Evolutionary conservation across 2,113 vertebrate genomes (phyloP), one percentile per base, ranked within the genome.

Genomic region (Eublepharis macularius): DNA sequence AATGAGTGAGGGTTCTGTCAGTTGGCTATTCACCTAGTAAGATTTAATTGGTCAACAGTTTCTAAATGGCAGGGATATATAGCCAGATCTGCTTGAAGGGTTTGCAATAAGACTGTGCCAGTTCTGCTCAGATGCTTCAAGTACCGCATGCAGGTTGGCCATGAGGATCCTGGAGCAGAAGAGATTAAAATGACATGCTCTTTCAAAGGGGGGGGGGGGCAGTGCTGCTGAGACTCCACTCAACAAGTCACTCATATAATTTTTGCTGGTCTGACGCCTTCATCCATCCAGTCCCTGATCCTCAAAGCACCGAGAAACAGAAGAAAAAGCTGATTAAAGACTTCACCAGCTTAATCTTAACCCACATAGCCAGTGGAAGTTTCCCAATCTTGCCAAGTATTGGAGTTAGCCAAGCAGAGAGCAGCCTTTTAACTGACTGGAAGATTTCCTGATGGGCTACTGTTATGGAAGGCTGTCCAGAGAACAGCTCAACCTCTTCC

Each of bases 21-120:
- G 78, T 87, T 94, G 82, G 76, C 80, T 41, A 80, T 90, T 78
- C 86, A 21, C 13, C 83, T 88, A 88, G 78, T 45, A 84, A 1
- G 82, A 93, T 95, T 94, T 92, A 29, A 80, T 92, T 88, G 83
- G 91, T 84, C 95, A 92, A 88, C 85, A 90, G 3, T 60, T 93
- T 88, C 88, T 90, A 92, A 87, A 88, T 92, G 88, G 49, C 39
- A 0, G 0, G 54, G 12, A 90, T 9, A 68, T 43, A 49, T 83
- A 76, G 70, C 19, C 70, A 80, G 41, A 8, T n/a, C 13, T 34
- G 29, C 57, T 66, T 41, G n/a, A n/a, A n/a, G 16, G 12, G 7
- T 81, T 81, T 34, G 19, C 63, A 81, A 32, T n/a, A 10, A 34
- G 3, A 39, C 13, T 6, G 6, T 51, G 65, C 32, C 45, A 49